Percentiles rank a stretch among this genome's conserved stretches.
These are phyloP conservation scores for Gymnorhina tibicen DNA, from an alignment of 2,113 vertebrate genomes.

Conservation along the genomic window DNA sequence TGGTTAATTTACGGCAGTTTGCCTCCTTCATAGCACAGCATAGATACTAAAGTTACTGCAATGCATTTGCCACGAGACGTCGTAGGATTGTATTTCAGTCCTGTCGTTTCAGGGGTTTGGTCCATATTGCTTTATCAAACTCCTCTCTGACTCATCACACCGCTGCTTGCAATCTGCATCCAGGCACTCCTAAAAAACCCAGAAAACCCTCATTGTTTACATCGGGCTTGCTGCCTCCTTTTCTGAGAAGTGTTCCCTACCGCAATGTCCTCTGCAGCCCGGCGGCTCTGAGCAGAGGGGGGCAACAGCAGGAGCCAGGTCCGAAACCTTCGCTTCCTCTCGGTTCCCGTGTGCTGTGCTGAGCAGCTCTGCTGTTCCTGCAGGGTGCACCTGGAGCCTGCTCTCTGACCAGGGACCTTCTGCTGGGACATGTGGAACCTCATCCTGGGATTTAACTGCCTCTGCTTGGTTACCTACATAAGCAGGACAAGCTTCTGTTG, in stretches of 20 bases:
- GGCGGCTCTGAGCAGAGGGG: background rate
- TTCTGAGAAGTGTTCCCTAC: background rate
- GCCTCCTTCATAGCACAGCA: background rate
- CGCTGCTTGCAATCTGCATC: background rate
- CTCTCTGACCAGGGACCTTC: background rate
- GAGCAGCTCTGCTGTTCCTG: background rate
- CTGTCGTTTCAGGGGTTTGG: background rate
- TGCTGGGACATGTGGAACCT: background rate
- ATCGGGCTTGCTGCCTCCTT: background rate
- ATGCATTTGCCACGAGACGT: background rate
- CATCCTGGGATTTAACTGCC: background rate
- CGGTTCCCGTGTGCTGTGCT: rapidly evolving
- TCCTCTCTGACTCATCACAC: background rate
- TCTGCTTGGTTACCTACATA: background rate
- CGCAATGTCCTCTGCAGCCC: background rate
- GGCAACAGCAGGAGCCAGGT: background rate
- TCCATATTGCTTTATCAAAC: background rate
- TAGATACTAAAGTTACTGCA: background rate
- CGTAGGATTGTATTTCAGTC: background rate
- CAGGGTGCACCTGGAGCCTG: background rate
- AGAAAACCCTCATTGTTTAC: background rate
- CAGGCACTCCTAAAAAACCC: background rate
- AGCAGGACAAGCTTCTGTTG: background rate
- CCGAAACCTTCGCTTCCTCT: rapidly evolving
- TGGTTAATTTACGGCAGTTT: background rate